Evolutionary conservation across 2,797 vertebrate genomes (phyloP), one percentile per base, ranked within the genome.

Genomic region (Holocentrus rufus): DNA sequence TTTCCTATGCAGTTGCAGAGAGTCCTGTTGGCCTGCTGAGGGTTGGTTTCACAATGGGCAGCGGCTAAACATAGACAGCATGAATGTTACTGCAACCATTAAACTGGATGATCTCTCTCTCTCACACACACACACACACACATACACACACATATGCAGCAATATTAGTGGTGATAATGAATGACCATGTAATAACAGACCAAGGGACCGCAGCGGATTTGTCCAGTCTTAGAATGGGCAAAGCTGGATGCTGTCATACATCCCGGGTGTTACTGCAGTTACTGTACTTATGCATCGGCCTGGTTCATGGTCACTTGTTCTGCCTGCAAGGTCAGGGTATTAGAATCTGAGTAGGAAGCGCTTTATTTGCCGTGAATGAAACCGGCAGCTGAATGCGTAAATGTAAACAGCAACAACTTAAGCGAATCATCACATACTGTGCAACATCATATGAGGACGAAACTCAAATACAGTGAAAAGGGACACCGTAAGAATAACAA

Each of bases 41-140:
- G 46, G 79, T 75, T 86, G 69, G 42, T 85, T 85, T 79, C 85
- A 87, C 62, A 69, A 74, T 44, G 34, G 73, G 68, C 47, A 88
- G 79, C 30, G 50, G 60, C 86, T 93, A 92, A 86, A 92, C 90
- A 90, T 93, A 93, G 88, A 69, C 18, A 0, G 36, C 60, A 73
- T 71, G 71, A 80, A 83, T 87, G 85, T 71, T 82, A 70, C 81
- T 87, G 71, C 84, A 75, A 67, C 81, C 73, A 80, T 69, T 36
- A 59, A 72, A 85, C 65, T 44, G 22, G 59, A 81, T 74, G 79
- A 61, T 74, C 59, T 10, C 36, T 65, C 64, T 50, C 59, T 69
- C n/a, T 42, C 10, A 22, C 39, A 22, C 34, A 7, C 49, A 56
- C 52, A 2, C 22, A 56, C 55, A 58, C 55, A 36, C 50, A 27